These are phyloP conservation scores for Probaryconus sp. DNA, from an alignment of 1,140 invertebrate species.

Conservation along the genomic window DNA sequence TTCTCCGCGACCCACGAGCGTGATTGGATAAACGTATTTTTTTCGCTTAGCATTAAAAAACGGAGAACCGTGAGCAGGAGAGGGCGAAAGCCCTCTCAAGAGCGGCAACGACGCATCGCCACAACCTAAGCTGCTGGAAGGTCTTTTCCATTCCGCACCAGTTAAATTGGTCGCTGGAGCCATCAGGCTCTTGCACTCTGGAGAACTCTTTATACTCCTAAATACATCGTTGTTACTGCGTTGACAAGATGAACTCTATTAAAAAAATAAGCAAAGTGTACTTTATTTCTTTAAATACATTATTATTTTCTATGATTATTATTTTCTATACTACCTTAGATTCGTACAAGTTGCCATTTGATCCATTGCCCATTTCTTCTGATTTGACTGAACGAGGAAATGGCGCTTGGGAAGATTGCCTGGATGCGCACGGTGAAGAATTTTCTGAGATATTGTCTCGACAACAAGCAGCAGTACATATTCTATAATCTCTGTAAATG, in stretches of 20 bases:
- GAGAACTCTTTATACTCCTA: constrained; percentile 70
- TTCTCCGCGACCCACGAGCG: constrained; percentile 78
- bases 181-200: constrained; percentile 73
- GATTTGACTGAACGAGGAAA: constrained; percentile 65
- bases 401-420: constrained; percentile 68
- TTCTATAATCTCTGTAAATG: constrained; percentile 69
- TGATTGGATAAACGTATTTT: constrained; percentile 81
- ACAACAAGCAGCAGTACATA: constrained; percentile 75
- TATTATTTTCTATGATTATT: background rate
- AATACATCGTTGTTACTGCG: constrained; percentile 71
- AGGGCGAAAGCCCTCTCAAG: constrained; percentile 78
- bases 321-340: constrained; percentile 64
- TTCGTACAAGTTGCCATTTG: constrained; percentile 71
- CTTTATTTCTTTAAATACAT: background rate
- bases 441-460: constrained; percentile 73
- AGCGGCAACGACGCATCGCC: constrained; percentile 80
- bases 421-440: constrained; percentile 71
- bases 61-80: constrained; percentile 76
- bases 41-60: constrained; percentile 80
- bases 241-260: constrained; percentile 67
- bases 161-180: constrained; percentile 75
- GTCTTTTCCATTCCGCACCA: constrained; percentile 74
- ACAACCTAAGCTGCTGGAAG: constrained; percentile 54
- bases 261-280: background rate
- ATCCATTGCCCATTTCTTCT: constrained; percentile 71